These are phyloP conservation scores for Clarias platycephalus DNA, from an alignment of 2,797 vertebrate genomes.

Conservation along the genomic window DNA sequence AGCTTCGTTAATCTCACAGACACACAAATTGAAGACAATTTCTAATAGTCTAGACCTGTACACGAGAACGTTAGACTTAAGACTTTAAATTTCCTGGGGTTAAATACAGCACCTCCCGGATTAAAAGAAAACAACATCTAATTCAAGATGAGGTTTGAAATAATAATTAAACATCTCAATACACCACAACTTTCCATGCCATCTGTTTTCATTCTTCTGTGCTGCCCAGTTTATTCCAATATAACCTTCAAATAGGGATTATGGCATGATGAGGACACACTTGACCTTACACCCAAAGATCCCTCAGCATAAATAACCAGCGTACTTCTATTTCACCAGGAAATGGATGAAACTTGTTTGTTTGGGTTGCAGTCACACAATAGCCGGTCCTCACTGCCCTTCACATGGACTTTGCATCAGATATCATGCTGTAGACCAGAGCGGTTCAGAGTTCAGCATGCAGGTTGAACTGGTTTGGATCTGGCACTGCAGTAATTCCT, in stretches of 20 bases:
- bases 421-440: conserved; percentile 39
- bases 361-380: conserved; percentile 49
- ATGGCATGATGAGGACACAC: conserved; percentile 59
- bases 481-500: conserved; percentile 37
- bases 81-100: conserved; percentile 79
- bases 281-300: conserved; percentile 75
- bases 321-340: conserved; percentile 50
- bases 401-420: conserved; percentile 29
- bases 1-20: background rate
- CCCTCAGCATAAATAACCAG: conserved; percentile 57
- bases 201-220: background rate
- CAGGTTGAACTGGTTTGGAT: conserved; percentile 20
- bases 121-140: conserved; percentile 81
- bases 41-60: conserved; percentile 30
- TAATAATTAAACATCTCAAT: conserved; percentile 73
- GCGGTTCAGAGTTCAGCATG: conserved; percentile 27
- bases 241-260: conserved; percentile 14
- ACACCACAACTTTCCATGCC: conserved; percentile 57
- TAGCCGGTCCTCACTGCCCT: conserved; percentile 33
- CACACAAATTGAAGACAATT: conserved; percentile 7
- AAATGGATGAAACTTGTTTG: conserved; percentile 51
- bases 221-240: conserved; percentile 26
- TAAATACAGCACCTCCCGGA: conserved; percentile 77
- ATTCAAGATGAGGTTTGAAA: conserved; percentile 77
- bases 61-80: conserved; percentile 75